A percentile compares a stretch with the other conserved stretches of the same genome.
Conservation (phyloP, 2,113 vertebrate species). For the Oncorhynchus tshawytscha region DNA sequence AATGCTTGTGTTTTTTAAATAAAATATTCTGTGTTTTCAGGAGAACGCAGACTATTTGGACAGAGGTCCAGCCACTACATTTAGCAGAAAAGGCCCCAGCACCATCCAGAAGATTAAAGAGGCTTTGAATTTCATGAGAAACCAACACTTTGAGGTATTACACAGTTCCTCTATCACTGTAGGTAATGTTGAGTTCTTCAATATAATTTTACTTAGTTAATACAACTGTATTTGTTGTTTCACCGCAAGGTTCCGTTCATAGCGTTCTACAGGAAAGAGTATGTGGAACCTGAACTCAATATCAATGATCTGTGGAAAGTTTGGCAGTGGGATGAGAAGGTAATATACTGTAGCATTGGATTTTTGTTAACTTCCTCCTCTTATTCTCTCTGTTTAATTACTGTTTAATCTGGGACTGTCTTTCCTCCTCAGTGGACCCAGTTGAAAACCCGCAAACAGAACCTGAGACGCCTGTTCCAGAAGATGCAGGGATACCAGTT, state of each 20-base stretch:
- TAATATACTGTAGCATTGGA: slow-evolving; percentile 50
- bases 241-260: slow-evolving; percentile 91
- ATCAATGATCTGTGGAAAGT: slow-evolving; percentile 98
- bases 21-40: slow-evolving; percentile 56
- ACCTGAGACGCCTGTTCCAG: slow-evolving; percentile 92
- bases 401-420: neutral
- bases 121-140: slow-evolving; percentile 97
- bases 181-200: neutral
- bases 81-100: slow-evolving; percentile 93
- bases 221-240: neutral
- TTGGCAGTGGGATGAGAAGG: slow-evolving; percentile 99
- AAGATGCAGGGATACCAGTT: slow-evolving; percentile 98
- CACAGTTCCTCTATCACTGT: neutral
- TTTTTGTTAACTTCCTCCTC: neutral
- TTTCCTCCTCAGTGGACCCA: slow-evolving; percentile 87
- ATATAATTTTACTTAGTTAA: neutral
- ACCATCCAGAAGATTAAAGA: slow-evolving; percentile 98
- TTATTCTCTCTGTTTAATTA: neutral
- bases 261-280: slow-evolving; percentile 98
- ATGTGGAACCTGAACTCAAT: slow-evolving; percentile 95
- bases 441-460: slow-evolving; percentile 93
- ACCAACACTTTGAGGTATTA: slow-evolving; percentile 95
- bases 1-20: neutral
- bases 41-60: slow-evolving; percentile 94
- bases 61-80: slow-evolving; percentile 88